Conservation (phyloP, 2,888 invertebrate species). For the Epinotia nisella region DNA sequence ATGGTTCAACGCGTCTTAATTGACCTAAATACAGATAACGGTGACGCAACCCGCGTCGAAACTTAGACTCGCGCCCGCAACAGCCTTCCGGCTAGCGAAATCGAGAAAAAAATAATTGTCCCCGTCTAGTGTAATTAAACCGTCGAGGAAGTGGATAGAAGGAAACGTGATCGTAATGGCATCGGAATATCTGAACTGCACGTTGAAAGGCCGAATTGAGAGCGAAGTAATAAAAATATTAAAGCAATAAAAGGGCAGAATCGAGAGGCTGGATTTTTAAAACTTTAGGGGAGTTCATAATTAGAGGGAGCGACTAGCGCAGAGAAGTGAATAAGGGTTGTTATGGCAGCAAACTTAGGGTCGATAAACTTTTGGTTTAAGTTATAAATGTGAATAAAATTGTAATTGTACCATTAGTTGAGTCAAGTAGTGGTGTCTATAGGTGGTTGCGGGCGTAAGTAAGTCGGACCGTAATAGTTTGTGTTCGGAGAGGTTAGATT, state of each 20-base stretch:
- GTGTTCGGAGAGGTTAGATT: constrained; percentile 80
- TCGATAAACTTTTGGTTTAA: constrained; percentile 75
- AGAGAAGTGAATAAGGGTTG: constrained; percentile 81
- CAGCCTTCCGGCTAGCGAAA: constrained; percentile 66
- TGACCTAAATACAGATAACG: constrained; percentile 73
- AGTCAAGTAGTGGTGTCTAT: not conserved
- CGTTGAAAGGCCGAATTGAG: constrained; percentile 54
- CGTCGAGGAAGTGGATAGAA: constrained; percentile 61
- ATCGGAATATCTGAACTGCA: constrained; percentile 51
- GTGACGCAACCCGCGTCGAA: constrained; percentile 70
- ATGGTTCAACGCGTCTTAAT: constrained; percentile 72
- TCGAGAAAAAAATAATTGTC: constrained; percentile 62
- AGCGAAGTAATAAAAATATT: constrained; percentile 72
- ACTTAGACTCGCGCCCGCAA: constrained; percentile 61
- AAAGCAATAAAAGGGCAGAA: constrained; percentile 71
- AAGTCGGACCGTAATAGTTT: constrained; percentile 51
- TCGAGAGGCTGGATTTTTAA: constrained; percentile 70
- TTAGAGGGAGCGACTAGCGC: constrained; percentile 80
- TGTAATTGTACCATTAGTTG: constrained; percentile 14
- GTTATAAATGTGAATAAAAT: constrained; percentile 14
- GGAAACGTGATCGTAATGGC: constrained; percentile 58
- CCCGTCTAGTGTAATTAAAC: constrained; percentile 58
- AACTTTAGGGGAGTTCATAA: constrained; percentile 83
- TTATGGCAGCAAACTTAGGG: constrained; percentile 73
- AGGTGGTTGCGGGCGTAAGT: constrained; percentile 31